Evolutionary conservation across 2,797 vertebrate species (phyloP).

Genomic region (Enteromius unitaeniatus): DNA sequence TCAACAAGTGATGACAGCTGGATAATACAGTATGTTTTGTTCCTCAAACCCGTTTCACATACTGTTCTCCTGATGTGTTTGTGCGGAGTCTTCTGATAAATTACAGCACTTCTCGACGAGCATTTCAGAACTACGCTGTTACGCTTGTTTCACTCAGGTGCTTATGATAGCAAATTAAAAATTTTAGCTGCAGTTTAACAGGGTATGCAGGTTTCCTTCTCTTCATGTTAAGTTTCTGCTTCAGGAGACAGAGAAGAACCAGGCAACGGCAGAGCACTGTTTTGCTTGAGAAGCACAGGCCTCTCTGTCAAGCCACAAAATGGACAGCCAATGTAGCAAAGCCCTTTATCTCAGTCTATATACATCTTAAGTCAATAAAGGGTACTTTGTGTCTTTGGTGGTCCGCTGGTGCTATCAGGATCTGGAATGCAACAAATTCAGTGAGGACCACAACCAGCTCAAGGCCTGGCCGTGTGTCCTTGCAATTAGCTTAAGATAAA

Average conservation of each 20-base stretch:
- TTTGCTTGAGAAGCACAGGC: slow-evolving; percentile 38
- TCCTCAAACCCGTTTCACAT: slow-evolving; percentile 13
- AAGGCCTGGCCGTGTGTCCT: slow-evolving; percentile 67
- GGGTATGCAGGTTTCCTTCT: neutral
- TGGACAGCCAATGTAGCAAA: slow-evolving; percentile 67
- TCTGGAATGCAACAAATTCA: slow-evolving; percentile 74
- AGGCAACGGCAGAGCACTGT: slow-evolving; percentile 14
- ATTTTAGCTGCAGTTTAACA: slow-evolving; percentile 1
- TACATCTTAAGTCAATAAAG: slow-evolving; percentile 73
- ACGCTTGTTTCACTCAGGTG: slow-evolving; percentile 10
- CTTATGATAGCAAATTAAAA: neutral
- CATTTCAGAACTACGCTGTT: neutral
- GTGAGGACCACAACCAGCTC: slow-evolving; percentile 66
- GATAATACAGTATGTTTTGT: slow-evolving; percentile 1
- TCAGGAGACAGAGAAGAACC: slow-evolving; percentile 38
- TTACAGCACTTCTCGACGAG: neutral
- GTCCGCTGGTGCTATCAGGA: slow-evolving; percentile 77
- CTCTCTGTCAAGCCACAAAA: slow-evolving; percentile 64
- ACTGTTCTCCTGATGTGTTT: slow-evolving; percentile 24
- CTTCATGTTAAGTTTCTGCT: slow-evolving; percentile 10
- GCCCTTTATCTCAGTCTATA: slow-evolving; percentile 74
- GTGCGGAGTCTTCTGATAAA: neutral
- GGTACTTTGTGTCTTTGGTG: slow-evolving; percentile 78
- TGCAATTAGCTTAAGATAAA: slow-evolving; percentile 82
- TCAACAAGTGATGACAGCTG: slow-evolving; percentile 13